A percentile compares a stretch with the other conserved stretches of the same genome.
Conservation (phyloP, 2,797 vertebrate species). For the Anolis apletophallus region DNA sequence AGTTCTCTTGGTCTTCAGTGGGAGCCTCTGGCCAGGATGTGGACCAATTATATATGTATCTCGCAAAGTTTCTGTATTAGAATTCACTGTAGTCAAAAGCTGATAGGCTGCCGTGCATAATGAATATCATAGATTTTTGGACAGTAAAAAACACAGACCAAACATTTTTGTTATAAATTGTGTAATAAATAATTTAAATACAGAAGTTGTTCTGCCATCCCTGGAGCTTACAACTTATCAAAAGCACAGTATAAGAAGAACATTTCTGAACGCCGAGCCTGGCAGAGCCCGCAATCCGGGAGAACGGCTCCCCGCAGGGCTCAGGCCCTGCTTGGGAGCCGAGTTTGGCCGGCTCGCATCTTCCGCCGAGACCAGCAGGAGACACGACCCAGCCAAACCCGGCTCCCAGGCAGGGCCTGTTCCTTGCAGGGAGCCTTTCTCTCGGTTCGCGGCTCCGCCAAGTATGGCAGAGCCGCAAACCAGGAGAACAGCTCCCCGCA, state of each 20-base stretch:
- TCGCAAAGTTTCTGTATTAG: neutral
- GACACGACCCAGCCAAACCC: too few relatives aligned
- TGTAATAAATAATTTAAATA: constrained; percentile 39
- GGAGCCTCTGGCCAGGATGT: neutral
- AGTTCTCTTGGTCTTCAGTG: neutral
- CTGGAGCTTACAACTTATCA: neutral
- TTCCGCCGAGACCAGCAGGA: too few relatives aligned
- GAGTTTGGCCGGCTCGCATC: too few relatives aligned
- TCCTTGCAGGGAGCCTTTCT: too few relatives aligned
- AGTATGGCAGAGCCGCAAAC: too few relatives aligned
- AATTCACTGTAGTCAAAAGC: constrained; percentile 6
- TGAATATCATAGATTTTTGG: constrained; percentile 5
- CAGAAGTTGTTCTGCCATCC: neutral
- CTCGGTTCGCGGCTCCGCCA: too few relatives aligned
- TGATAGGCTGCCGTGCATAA: constrained; percentile 15
- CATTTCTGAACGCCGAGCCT: too few relatives aligned
- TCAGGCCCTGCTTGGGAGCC: too few relatives aligned
- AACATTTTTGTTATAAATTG: constrained; percentile 12
- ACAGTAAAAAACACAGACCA: constrained; percentile 18
- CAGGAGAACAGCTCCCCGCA: too few relatives aligned
- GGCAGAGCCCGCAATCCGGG: too few relatives aligned
- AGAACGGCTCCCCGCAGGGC: too few relatives aligned
- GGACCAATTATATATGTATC: neutral
- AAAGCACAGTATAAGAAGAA: neutral
- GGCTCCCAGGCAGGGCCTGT: too few relatives aligned